These are phyloP conservation scores for Festucalex cinctus DNA, from an alignment of 2,113 vertebrate genomes.

Conservation along the genomic window DNA sequence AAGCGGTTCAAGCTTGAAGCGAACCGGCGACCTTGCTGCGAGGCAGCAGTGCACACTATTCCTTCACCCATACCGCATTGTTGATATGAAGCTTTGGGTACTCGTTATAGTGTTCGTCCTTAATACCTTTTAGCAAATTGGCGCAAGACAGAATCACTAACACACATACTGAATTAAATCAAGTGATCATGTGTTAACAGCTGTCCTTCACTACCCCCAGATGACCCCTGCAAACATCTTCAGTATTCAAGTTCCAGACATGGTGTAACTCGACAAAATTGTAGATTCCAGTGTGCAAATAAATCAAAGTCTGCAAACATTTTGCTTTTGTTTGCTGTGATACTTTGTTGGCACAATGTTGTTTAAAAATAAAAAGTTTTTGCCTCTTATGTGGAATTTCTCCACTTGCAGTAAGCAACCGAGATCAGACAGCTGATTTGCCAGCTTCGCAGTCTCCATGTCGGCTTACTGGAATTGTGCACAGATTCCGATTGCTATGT, in stretches of 20 bases:
- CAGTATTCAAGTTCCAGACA: not conserved
- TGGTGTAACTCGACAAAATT: not conserved
- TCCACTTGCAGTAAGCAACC: constrained; percentile 1
- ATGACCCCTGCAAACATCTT: not conserved
- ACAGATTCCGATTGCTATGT: not conserved
- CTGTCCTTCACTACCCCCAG: not conserved
- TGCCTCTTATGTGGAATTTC: too few species aligned
- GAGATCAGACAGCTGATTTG: constrained; percentile 3
- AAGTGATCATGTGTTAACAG: not conserved
- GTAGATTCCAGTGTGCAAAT: not conserved
- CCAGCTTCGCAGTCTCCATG: not conserved
- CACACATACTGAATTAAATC: not conserved
- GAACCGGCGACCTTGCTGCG: too few species aligned
- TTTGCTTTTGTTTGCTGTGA: not conserved
- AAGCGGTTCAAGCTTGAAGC: too few species aligned
- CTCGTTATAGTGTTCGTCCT: not conserved
- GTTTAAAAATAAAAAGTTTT: not conserved
- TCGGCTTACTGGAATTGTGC: not conserved
- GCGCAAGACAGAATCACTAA: not conserved
- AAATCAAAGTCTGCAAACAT: not conserved
- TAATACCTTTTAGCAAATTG: not conserved
- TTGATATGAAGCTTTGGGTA: not conserved
- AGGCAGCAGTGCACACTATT: too few species aligned
- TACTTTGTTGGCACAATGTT: not conserved
- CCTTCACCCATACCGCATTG: too few species aligned